phyloP scores from a whole-genome alignment of 2,113 vertebrate genomes.

The Kryptolebias marmoratus region DNA sequence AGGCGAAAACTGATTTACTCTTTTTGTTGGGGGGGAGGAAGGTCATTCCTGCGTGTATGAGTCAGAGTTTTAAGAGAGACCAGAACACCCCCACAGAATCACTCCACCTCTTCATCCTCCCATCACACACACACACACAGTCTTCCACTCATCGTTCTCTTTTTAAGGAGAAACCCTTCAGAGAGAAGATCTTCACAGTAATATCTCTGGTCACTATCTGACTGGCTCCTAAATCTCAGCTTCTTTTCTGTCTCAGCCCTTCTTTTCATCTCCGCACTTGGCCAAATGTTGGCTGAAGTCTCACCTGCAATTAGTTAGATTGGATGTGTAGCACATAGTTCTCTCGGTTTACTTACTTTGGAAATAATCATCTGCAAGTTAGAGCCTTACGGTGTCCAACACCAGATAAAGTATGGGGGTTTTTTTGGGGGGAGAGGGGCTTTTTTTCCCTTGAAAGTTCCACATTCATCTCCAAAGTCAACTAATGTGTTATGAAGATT shows the following conservation, averaged over 20 bases:
- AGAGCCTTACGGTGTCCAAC: no score
- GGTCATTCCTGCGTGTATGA: slow-evolving; percentile 74
- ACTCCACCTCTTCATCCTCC: slow-evolving; percentile 35
- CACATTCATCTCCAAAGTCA: no score
- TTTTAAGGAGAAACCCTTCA: slow-evolving; percentile 73
- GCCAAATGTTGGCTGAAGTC: slow-evolving; percentile 15
- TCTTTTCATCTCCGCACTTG: neutral
- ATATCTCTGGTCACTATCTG: slow-evolving; percentile 68
- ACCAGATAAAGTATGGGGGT: no score
- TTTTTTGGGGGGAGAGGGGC: no score
- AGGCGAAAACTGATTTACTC: slow-evolving; percentile 49
- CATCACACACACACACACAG: slow-evolving; percentile 25
- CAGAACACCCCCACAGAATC: slow-evolving; percentile 50
- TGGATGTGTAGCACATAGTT: no score
- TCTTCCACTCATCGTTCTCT: slow-evolving; percentile 57
- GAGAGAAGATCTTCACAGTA: slow-evolving; percentile 40
- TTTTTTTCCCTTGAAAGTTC: no score
- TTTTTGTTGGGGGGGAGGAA: slow-evolving; percentile 40
- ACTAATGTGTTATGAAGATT: no score
- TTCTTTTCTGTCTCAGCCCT: slow-evolving; percentile 20
- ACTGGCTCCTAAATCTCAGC: slow-evolving; percentile 6
- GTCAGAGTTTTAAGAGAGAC: slow-evolving; percentile 71
- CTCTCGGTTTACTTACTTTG: no score
- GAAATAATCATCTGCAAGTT: no score
- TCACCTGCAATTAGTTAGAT: neutral